A percentile compares a stretch with the other conserved stretches of the same genome.
phyloP scores from a whole-genome alignment of 2,113 vertebrate species.

The Nestor notabilis region DNA sequence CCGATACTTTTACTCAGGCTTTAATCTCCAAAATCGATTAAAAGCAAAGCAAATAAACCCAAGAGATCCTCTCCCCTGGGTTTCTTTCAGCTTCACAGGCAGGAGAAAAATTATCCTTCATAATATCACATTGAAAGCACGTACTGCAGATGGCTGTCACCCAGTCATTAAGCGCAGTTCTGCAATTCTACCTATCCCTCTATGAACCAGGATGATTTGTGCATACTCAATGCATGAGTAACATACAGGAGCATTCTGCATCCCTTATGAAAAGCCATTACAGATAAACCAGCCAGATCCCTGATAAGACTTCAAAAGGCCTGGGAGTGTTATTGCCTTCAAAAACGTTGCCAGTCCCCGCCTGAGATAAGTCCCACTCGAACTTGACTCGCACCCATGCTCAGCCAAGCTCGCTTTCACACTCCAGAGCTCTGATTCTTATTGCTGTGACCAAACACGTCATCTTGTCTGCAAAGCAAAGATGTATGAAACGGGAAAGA shows the following conservation, averaged over 20 bases:
- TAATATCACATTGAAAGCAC: constrained; percentile 33
- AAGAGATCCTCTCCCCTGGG: constrained; percentile 1
- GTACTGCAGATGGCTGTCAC: not conserved
- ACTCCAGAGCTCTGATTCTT: not conserved
- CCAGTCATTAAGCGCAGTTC: constrained; percentile 20
- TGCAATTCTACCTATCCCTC: not conserved
- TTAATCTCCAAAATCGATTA: constrained; percentile 70
- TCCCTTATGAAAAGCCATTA: constrained; percentile 33
- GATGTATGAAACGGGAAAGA: not conserved
- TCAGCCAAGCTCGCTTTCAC: not conserved
- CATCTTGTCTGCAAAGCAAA: not conserved
- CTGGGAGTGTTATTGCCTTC: not conserved
- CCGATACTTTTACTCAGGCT: constrained; percentile 19
- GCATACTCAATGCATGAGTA: not conserved
- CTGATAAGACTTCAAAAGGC: constrained; percentile 3
- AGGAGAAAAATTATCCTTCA: constrained; percentile 36
- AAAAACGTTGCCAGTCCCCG: not conserved
- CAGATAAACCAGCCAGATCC: constrained; percentile 37
- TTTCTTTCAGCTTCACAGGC: constrained; percentile 29
- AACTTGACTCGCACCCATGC: not conserved
- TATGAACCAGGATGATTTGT: not conserved
- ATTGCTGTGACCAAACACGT: not conserved
- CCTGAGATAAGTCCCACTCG: not conserved
- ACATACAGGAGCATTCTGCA: not conserved
- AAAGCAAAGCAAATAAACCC: constrained; percentile 54